Evolutionary conservation across 2,888 invertebrate genomes (phyloP).

Genomic region (Ophioninae sp.): DNA sequence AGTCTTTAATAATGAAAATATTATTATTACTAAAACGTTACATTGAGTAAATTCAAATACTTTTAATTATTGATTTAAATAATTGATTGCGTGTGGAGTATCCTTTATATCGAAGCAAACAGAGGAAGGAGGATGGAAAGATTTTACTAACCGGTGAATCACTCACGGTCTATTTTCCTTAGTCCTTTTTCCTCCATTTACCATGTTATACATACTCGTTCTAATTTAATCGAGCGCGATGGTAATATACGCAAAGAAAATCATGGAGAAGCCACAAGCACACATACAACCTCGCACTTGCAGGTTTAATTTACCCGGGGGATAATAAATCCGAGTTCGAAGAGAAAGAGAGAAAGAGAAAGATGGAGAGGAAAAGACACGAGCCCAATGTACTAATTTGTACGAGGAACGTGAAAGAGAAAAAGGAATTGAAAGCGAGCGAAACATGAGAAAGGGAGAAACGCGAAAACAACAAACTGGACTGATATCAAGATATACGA

Average conservation of each 20-base stretch:
- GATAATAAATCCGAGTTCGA: slow-evolving; percentile 54
- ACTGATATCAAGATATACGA: slow-evolving; percentile 13
- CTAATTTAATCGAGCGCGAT: slow-evolving; percentile 58
- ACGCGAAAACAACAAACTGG: slow-evolving; percentile 10
- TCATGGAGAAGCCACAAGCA: slow-evolving; percentile 19
- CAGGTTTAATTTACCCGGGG: slow-evolving; percentile 46
- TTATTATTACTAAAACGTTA: background rate
- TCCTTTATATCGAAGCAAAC: background rate
- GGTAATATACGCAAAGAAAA: slow-evolving; percentile 27
- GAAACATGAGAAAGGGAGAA: slow-evolving; percentile 8
- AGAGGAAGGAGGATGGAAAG: background rate
- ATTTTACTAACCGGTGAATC: slow-evolving; percentile 34
- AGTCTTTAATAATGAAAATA: background rate
- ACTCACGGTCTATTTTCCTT: slow-evolving; percentile 26
- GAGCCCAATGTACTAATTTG: slow-evolving; percentile 34
- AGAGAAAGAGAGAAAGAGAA: slow-evolving; percentile 10
- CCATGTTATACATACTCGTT: slow-evolving; percentile 49
- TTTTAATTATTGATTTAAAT: background rate
- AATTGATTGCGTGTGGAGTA: background rate
- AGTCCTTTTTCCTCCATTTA: slow-evolving; percentile 37
- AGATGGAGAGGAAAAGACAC: background rate
- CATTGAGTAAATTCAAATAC: too few species aligned
- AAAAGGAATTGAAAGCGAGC: slow-evolving; percentile 18
- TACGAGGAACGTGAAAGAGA: slow-evolving; percentile 1
- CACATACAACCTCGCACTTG: slow-evolving; percentile 22